These are phyloP conservation scores for Mormyrus hasselquistii DNA, from an alignment of 2,797 vertebrate genomes.

Conservation along the genomic window DNA sequence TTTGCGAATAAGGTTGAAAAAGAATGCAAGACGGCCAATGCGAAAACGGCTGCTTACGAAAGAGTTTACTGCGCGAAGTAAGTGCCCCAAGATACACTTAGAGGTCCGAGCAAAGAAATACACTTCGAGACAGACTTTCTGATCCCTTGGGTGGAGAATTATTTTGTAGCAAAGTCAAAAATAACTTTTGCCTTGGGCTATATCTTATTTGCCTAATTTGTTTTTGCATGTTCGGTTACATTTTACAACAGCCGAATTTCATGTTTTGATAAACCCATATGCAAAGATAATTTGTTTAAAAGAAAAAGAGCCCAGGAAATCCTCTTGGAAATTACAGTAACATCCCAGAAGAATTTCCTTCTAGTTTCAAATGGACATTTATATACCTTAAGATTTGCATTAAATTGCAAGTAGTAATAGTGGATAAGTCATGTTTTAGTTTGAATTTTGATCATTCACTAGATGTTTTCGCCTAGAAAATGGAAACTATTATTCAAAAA, in stretches of 20 bases:
- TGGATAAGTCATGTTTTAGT: background rate
- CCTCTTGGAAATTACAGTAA: background rate
- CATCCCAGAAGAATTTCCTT: background rate
- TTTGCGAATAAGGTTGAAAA: slow-evolving; percentile 86
- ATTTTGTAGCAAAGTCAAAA: background rate
- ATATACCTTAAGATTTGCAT: background rate
- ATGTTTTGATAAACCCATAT: background rate
- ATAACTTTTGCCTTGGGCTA: background rate
- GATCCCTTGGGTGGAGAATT: background rate
- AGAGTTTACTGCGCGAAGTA: slow-evolving; percentile 85
- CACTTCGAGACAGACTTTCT: background rate
- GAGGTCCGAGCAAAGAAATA: background rate
- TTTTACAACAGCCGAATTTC: slow-evolving; percentile 21
- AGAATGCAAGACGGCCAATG: slow-evolving; percentile 62
- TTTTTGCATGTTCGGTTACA: slow-evolving; percentile 24
- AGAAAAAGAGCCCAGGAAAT: background rate
- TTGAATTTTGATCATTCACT: background rate
- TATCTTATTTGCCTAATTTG: slow-evolving; percentile 5
- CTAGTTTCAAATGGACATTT: background rate
- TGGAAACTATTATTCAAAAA: background rate
- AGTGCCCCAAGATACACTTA: slow-evolving; percentile 50
- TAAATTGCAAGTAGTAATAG: background rate
- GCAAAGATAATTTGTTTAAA: background rate
- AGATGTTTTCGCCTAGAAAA: background rate
- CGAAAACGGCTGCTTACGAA: slow-evolving; percentile 64